Evolutionary conservation across 2,888 invertebrate genomes (phyloP).

Genomic region (Scrobipalpa costella): DNA sequence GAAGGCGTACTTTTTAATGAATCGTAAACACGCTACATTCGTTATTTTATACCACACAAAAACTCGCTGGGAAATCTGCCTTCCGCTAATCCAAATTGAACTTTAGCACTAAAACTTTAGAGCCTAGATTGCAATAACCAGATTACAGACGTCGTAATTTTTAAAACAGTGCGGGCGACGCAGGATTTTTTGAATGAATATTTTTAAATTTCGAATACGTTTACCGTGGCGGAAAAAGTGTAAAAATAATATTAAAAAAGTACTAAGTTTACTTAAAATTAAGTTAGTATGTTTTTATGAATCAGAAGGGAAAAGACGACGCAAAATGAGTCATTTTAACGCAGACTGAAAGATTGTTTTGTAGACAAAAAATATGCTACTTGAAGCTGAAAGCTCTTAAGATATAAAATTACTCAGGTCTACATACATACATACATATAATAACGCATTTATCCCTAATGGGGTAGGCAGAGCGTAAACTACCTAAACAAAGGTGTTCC

Average conservation of each 20-base stretch:
- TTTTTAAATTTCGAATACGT: slow-evolving; percentile 47
- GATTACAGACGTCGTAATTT: slow-evolving; percentile 42
- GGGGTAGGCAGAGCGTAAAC: too few species aligned
- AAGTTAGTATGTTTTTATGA: neutral
- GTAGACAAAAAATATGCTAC: too few species aligned
- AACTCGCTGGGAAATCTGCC: slow-evolving; percentile 49
- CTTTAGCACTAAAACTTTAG: slow-evolving; percentile 42
- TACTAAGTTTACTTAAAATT: slow-evolving; percentile 4
- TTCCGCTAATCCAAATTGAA: slow-evolving; percentile 47
- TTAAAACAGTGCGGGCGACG: slow-evolving; percentile 45
- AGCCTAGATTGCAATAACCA: slow-evolving; percentile 42
- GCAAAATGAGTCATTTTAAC: too few species aligned
- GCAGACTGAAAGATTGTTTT: too few species aligned
- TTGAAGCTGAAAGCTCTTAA: too few species aligned
- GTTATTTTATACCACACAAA: slow-evolving; percentile 44
- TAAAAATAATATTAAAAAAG: slow-evolving; percentile 19
- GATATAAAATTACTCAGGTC: too few species aligned
- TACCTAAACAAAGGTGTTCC: too few species aligned
- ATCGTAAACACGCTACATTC: slow-evolving; percentile 32
- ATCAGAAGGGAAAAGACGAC: too few species aligned
- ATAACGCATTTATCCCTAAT: too few species aligned
- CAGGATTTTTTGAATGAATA: slow-evolving; percentile 45
- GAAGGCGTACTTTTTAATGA: neutral
- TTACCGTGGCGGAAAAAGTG: slow-evolving; percentile 28
- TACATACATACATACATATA: too few species aligned